phyloP scores from a whole-genome alignment of 2,113 vertebrate genomes.

The Microtus pennsylvanicus region DNA sequence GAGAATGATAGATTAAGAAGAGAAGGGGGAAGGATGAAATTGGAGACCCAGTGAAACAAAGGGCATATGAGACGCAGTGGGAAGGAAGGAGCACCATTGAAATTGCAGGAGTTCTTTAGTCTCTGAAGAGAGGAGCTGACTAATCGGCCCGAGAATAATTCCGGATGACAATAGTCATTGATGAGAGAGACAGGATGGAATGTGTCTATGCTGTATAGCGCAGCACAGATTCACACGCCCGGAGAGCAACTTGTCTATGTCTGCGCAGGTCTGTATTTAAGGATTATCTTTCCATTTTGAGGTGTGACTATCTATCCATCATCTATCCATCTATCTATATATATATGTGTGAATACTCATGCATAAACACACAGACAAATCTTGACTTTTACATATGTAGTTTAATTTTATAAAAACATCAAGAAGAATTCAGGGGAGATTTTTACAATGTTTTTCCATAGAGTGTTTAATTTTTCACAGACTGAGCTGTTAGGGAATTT shows the following conservation, averaged over 20 bases:
- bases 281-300: slow-evolving; percentile 7
- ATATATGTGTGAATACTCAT: background rate
- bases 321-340: background rate
- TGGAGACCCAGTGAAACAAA: slow-evolving; percentile 76
- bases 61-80: slow-evolving; percentile 51
- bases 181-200: slow-evolving; percentile 32
- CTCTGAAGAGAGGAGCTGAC: slow-evolving; percentile 57
- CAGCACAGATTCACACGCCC: slow-evolving; percentile 11
- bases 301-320: background rate
- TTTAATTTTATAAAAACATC: background rate
- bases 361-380: background rate
- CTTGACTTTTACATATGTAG: background rate
- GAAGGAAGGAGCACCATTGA: slow-evolving; percentile 62
- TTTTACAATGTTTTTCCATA: slow-evolving; percentile 44
- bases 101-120: slow-evolving; percentile 69
- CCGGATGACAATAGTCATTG: slow-evolving; percentile 64
- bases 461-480: slow-evolving; percentile 14
- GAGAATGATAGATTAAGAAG: slow-evolving; percentile 74
- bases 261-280: background rate
- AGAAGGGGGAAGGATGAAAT: slow-evolving; percentile 71
- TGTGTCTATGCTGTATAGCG: slow-evolving; percentile 34
- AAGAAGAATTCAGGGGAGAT: slow-evolving; percentile 33
- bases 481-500: slow-evolving; percentile 50
- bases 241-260: background rate
- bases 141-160: slow-evolving; percentile 63